These are phyloP conservation scores for Eriocheir sinensis DNA, from an alignment of 1,140 invertebrate genomes.

Conservation along the genomic window DNA sequence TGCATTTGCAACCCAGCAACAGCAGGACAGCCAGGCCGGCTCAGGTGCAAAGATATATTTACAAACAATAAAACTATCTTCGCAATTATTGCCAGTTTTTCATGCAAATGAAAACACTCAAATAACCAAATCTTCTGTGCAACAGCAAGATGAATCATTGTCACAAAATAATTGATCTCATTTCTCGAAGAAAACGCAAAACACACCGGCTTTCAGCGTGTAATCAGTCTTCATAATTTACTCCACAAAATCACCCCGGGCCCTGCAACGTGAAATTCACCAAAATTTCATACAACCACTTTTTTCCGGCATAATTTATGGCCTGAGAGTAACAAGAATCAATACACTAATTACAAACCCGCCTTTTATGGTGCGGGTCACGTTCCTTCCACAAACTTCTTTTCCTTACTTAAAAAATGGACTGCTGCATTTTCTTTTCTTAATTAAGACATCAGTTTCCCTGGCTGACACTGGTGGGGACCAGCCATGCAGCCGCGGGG, in stretches of 20 bases:
- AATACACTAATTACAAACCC: conserved; percentile 25
- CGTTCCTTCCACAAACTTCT: conserved; percentile 13
- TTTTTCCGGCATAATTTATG: conserved; percentile 1
- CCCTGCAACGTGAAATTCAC: not conserved
- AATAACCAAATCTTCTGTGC: not conserved
- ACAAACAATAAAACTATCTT: not conserved
- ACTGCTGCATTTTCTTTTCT: not conserved
- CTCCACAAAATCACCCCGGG: not conserved
- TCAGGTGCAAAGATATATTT: not conserved
- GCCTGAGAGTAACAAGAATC: conserved; percentile 15
- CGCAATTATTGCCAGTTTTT: not conserved
- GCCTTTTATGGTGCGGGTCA: not conserved
- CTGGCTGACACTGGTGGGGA: not conserved
- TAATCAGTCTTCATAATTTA: not conserved
- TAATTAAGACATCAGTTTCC: not conserved
- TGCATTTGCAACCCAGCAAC: not conserved
- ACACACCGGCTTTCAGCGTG: not conserved
- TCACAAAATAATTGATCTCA: not conserved
- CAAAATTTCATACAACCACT: conserved; percentile 25
- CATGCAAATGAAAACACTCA: not conserved
- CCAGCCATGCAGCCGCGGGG: not conserved
- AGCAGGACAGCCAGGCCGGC: not conserved
- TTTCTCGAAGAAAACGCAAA: not conserved
- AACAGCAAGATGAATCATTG: not conserved
- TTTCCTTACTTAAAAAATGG: not conserved